Percentiles rank a stretch among this genome's conserved stretches.
phyloP scores from a whole-genome alignment of 2,888 invertebrate genomes.

The Aphidius colemani region DNA sequence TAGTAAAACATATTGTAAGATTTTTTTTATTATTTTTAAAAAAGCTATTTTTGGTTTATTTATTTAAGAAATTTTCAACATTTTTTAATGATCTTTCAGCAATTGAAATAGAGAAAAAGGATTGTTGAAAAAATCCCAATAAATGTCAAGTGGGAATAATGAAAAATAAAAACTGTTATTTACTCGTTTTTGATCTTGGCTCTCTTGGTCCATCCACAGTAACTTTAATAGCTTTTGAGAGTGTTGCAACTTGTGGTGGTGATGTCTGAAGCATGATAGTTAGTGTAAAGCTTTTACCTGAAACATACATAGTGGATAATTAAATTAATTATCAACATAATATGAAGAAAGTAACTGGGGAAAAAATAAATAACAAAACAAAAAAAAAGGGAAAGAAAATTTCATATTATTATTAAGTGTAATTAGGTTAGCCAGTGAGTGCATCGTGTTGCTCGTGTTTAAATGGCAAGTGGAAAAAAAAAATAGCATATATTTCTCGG shows the following conservation, averaged over 20 bases:
- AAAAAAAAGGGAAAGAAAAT: neutral
- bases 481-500: neutral
- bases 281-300: constrained; percentile 59
- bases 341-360: constrained; percentile 4
- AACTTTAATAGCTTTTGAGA: constrained; percentile 56
- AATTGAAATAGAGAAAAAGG: no score
- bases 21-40: neutral
- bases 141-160: no score
- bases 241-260: constrained; percentile 56
- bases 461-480: neutral
- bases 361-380: neutral
- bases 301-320: constrained; percentile 22
- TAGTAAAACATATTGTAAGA: neutral
- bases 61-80: neutral
- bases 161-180: constrained; percentile 31
- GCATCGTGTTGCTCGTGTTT: neutral
- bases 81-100: no score
- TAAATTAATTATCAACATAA: constrained; percentile 2
- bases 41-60: neutral
- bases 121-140: no score
- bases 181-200: constrained; percentile 57
- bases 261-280: constrained; percentile 60
- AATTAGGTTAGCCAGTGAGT: neutral
- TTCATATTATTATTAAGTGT: neutral
- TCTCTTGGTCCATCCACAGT: constrained; percentile 57